These are phyloP conservation scores for Gallinago nigripennis DNA, from an alignment of 2,797 vertebrate genomes.

Conservation along the genomic window DNA sequence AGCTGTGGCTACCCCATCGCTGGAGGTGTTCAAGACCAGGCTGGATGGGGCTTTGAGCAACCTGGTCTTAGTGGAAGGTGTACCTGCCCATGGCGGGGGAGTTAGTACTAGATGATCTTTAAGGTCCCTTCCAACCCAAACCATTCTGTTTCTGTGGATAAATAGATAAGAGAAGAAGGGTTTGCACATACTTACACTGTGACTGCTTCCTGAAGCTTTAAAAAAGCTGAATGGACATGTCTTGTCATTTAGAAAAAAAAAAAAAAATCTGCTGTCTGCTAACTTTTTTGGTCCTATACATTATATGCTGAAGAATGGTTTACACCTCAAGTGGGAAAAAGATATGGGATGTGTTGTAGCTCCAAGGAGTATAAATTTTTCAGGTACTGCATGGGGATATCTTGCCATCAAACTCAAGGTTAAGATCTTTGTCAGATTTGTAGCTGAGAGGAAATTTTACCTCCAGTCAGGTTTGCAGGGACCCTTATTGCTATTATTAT, in stretches of 20 bases:
- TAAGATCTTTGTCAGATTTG: not conserved
- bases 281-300: fast-evolving
- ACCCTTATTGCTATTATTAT: not conserved
- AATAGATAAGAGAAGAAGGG: not conserved
- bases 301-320: not conserved
- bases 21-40: not conserved
- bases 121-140: not conserved
- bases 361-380: not conserved
- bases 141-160: not conserved
- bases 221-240: not conserved
- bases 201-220: not conserved
- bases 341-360: not conserved
- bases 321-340: not conserved
- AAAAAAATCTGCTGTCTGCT: not conserved
- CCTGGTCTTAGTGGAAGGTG: not conserved
- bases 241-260: not conserved
- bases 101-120: not conserved
- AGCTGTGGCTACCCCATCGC: not conserved
- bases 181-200: fast-evolving
- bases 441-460: not conserved
- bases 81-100: not conserved
- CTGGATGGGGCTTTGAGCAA: not conserved
- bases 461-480: not conserved
- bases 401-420: not conserved
- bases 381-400: no score